Base-by-base conservation (phyloP, 2,888 invertebrate genomes). In the Rhagonycha fulva region DNA sequence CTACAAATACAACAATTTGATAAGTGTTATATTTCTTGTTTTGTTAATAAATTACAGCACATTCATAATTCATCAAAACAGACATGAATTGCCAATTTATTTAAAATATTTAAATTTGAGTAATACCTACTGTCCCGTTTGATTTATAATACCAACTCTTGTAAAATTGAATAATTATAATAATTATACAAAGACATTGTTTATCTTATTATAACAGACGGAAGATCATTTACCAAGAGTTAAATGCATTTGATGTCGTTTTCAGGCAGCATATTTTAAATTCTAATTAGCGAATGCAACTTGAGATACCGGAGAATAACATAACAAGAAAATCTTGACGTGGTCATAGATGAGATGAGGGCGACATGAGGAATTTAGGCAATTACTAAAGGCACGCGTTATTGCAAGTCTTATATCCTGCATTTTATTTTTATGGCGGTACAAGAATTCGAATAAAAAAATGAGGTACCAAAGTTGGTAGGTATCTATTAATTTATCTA, bases 371-470 rank as follows among this genome's bases (percentile, higher is more conserved):
- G 83, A 83, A 84, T 84, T 82, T 81, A 80, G 82, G 82, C 83
- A 83, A 84, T 84, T 84, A 84, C 82, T 78, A 74, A 77, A 82
- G 83, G 83, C 84, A 84, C 84, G 84, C 83, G 83, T 81, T 77
- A 80, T 76, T 71, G 74, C 76, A 72, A 78, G 77, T 70, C 79
- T 74, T 75, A 66, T 77, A 81, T 81, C 83, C 81, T 79, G 79
- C 82, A 80, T 83, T 26, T 82, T 84, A 83, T 83, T 83, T 84
- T 84, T 84, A 83, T 82, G 79, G 80, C 81, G 63, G 81, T 72
- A 68, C 71, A 80, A 81, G 82, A 84, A 84, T 84, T 78, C 81
- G 76, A 79, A 82, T 81, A 83, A 83, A 83, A 84, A 83, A 83
- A 76, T 79, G 78, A 79, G 66, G 71, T 69, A 66, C 63, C 19